Percentiles rank a stretch among this genome's conserved stretches.
Conservation (phyloP, 2,797 vertebrate genomes). For the Glyptemys insculpta region DNA sequence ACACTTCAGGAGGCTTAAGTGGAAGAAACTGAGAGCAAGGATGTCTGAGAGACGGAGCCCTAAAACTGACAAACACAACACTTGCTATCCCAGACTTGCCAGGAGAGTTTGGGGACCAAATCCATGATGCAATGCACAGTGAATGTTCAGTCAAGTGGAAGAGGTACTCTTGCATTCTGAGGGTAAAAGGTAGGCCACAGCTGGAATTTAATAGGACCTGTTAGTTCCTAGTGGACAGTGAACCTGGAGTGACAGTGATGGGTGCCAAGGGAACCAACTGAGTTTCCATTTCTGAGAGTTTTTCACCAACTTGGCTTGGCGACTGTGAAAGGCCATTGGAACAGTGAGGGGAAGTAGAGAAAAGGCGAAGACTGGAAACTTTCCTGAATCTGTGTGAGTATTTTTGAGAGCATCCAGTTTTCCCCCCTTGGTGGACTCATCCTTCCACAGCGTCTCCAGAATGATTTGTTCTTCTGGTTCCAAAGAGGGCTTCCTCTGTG, state of each 20-base stretch:
- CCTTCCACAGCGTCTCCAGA: background rate
- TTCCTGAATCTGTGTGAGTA: background rate
- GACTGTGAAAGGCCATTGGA: background rate
- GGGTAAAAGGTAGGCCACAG: background rate
- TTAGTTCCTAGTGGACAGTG: background rate
- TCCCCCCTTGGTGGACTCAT: background rate
- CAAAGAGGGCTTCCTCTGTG: rapidly evolving
- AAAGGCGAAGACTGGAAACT: background rate
- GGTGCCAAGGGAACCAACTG: background rate
- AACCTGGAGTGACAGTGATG: background rate
- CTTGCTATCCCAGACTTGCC: background rate
- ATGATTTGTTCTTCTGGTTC: rapidly evolving
- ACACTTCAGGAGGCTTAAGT: background rate
- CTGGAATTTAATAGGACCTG: background rate
- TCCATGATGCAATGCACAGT: background rate
- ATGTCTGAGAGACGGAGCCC: background rate
- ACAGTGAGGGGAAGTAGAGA: background rate
- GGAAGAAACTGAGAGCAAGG: background rate
- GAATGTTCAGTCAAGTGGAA: background rate
- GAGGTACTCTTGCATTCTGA: background rate
- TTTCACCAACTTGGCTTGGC: background rate
- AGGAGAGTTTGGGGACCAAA: background rate
- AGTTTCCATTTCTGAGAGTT: background rate
- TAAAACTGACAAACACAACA: background rate
- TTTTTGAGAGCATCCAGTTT: background rate